These are phyloP conservation scores for Nomada fucata DNA, from an alignment of 2,888 invertebrate species.

Conservation along the genomic window DNA sequence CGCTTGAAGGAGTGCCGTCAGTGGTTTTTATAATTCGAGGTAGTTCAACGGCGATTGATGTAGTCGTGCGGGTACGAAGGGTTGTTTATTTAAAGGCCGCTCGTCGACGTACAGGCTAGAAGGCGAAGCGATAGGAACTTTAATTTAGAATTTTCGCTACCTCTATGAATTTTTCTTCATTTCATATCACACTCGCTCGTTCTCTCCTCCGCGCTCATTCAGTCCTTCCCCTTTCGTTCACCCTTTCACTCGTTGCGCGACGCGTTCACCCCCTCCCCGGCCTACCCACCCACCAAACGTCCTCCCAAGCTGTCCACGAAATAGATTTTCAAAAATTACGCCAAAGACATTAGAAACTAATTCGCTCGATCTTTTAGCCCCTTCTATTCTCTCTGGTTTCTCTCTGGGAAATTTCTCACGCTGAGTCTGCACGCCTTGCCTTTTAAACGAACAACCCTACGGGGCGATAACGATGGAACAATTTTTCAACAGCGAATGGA, in stretches of 20 bases:
- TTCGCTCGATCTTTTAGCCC: slow-evolving; percentile 30
- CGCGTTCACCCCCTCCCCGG: neutral
- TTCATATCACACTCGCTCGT: slow-evolving; percentile 21
- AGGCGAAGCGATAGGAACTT: slow-evolving; percentile 62
- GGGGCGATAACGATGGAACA: slow-evolving; percentile 8
- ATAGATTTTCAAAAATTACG: slow-evolving; percentile 48
- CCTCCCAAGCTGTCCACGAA: slow-evolving; percentile 34
- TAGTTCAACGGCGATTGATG: slow-evolving; percentile 61
- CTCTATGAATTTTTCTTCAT: slow-evolving; percentile 41
- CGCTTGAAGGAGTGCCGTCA: slow-evolving; percentile 50
- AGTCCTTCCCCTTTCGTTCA: neutral
- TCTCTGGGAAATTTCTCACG: slow-evolving; percentile 25
- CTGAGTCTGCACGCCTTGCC: slow-evolving; percentile 12
- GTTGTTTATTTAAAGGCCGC: slow-evolving; percentile 49
- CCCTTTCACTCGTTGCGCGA: neutral
- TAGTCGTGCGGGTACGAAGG: slow-evolving; percentile 34
- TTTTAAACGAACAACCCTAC: slow-evolving; percentile 39
- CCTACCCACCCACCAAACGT: no score
- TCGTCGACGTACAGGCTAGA: slow-evolving; percentile 53
- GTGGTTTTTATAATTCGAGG: slow-evolving; percentile 60
- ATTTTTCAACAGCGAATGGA: slow-evolving; percentile 20
- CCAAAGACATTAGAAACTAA: slow-evolving; percentile 47
- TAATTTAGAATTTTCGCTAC: slow-evolving; percentile 61
- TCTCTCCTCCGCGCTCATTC: neutral
- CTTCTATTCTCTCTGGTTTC: slow-evolving; percentile 3